phyloP scores from a whole-genome alignment of 2,113 vertebrate species.

The Monopterus albus region DNA sequence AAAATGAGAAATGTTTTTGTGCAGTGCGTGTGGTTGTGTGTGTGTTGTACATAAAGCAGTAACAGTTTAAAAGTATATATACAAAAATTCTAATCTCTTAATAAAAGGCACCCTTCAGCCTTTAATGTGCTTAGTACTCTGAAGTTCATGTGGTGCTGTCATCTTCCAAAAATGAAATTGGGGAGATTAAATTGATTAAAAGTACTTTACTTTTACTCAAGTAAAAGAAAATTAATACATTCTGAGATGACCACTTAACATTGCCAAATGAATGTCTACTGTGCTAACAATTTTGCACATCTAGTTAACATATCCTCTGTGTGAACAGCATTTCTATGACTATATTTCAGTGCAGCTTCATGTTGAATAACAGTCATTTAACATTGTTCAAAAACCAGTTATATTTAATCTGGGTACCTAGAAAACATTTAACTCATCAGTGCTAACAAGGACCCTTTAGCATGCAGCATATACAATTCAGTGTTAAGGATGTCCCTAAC shows the following conservation, averaged over 20 bases:
- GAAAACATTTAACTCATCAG: not conserved
- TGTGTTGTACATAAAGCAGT: not conserved
- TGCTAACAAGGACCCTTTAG: not conserved
- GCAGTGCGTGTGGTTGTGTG: not conserved
- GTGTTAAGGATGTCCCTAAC: too few relatives aligned
- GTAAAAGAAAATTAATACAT: not conserved
- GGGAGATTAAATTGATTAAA: not conserved
- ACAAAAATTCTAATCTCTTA: not conserved
- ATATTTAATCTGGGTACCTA: not conserved
- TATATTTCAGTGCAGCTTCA: too few relatives aligned
- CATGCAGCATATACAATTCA: too few relatives aligned
- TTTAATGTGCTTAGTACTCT: not conserved
- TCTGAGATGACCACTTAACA: not conserved
- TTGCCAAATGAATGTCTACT: too few relatives aligned
- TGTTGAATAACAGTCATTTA: too few relatives aligned
- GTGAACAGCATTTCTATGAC: too few relatives aligned
- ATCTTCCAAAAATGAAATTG: conserved; percentile 15
- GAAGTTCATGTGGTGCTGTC: not conserved
- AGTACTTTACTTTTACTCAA: conserved; percentile 4
- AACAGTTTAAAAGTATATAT: not conserved
- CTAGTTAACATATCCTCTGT: too few relatives aligned
- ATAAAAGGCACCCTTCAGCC: not conserved
- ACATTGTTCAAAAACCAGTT: too few relatives aligned
- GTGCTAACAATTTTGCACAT: too few relatives aligned
- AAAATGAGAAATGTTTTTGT: not conserved